Evolutionary conservation across 1,140 invertebrate genomes (phyloP).

Genomic region (Orchesella cincta): DNA sequence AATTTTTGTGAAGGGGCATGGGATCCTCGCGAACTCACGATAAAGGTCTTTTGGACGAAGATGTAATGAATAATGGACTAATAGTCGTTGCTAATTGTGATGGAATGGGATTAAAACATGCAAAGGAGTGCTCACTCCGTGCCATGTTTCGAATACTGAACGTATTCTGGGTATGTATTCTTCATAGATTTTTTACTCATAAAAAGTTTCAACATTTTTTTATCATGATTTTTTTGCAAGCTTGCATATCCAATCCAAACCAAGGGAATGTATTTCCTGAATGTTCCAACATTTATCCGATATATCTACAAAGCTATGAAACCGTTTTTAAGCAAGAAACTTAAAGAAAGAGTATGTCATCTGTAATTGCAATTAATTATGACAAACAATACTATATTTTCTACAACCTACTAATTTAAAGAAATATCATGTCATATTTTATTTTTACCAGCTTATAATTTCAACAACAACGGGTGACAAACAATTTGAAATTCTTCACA

Average conservation of each 20-base stretch:
- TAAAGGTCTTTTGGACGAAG: too few relatives aligned
- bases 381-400: too few relatives aligned
- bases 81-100: not conserved
- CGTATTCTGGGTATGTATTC: not conserved
- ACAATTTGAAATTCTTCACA: too few relatives aligned
- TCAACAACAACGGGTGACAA: too few relatives aligned
- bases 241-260: not conserved
- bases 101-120: slow-evolving; percentile 1
- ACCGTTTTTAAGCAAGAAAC: not conserved
- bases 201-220: slow-evolving; percentile 4
- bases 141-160: not conserved
- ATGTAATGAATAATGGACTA: not conserved
- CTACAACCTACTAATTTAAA: too few relatives aligned
- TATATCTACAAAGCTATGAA: not conserved
- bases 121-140: not conserved
- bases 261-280: not conserved
- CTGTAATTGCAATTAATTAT: too few relatives aligned
- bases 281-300: not conserved
- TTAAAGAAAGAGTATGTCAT: not conserved
- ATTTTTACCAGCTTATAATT: too few relatives aligned
- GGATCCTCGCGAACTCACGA: too few relatives aligned
- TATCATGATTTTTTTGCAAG: not conserved
- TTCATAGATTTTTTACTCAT: not conserved
- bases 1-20: too few relatives aligned
- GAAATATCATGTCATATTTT: too few relatives aligned